Evolutionary conservation across 2,797 vertebrate species (phyloP).

Genomic region (Scolopax bukidnonensis): DNA sequence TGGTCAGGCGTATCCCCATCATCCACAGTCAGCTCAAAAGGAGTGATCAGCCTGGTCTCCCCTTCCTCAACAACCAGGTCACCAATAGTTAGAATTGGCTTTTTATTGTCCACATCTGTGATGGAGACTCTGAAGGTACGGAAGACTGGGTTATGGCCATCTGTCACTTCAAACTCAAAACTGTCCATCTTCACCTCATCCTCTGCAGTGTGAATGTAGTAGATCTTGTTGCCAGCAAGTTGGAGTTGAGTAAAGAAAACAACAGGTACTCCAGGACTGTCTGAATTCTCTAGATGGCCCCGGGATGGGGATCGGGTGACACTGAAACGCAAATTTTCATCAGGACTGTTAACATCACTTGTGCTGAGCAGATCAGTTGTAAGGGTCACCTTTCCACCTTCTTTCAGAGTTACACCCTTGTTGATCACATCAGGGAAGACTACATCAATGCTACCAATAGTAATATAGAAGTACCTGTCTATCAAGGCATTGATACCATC

Average conservation of each 20-base stretch:
- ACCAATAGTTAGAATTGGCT: constrained; percentile 85
- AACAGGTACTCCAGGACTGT: constrained; percentile 83
- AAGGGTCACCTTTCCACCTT: constrained; percentile 86
- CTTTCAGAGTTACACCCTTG: constrained; percentile 88
- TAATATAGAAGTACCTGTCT: constrained; percentile 88
- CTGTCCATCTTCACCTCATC: constrained; percentile 90
- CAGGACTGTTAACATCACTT: constrained; percentile 87
- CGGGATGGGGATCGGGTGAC: constrained; percentile 84
- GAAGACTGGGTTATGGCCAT: constrained; percentile 86
- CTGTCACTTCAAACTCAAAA: constrained; percentile 90
- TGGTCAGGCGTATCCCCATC: constrained; percentile 86
- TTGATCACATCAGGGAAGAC: constrained; percentile 88
- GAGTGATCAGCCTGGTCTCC: constrained; percentile 85
- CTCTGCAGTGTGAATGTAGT: constrained; percentile 87
- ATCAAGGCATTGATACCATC: constrained; percentile 88
- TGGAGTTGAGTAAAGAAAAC: constrained; percentile 88
- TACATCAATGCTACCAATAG: constrained; percentile 84
- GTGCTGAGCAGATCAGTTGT: constrained; percentile 89
- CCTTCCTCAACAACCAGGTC: constrained; percentile 84
- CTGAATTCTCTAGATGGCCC: constrained; percentile 87
- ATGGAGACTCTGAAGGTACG: constrained; percentile 87
- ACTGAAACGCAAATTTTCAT: constrained; percentile 85
- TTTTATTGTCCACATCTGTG: constrained; percentile 88
- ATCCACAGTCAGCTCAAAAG: constrained; percentile 87
- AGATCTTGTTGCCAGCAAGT: constrained; percentile 88